Conservation (phyloP, 2,888 invertebrate species). For the Crocallis elinguaria region DNA sequence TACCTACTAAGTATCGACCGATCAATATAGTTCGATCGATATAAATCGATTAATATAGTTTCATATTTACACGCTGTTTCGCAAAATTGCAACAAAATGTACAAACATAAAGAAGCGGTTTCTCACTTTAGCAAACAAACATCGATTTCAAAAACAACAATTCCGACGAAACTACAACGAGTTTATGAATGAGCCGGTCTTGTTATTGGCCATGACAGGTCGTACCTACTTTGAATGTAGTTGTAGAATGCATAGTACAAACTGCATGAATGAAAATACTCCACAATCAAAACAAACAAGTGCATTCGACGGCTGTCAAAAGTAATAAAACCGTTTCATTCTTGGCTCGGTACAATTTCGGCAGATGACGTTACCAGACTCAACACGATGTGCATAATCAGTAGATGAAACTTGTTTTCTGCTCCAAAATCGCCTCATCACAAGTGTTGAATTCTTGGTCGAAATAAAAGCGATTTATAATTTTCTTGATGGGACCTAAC, state of each 20-base stretch:
- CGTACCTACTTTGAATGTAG: constrained; percentile 5
- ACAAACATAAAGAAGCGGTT: too few species aligned
- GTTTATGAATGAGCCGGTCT: constrained; percentile 16
- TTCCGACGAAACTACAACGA: neutral
- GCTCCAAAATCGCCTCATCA: too few species aligned
- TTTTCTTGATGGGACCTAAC: too few species aligned
- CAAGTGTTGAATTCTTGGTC: too few species aligned
- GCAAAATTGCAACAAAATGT: neutral
- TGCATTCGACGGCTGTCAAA: constrained; percentile 18
- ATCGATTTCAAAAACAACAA: neutral
- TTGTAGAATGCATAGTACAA: constrained; percentile 3
- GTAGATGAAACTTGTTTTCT: too few species aligned
- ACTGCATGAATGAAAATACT: constrained; percentile 22
- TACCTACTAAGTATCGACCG: too few species aligned
- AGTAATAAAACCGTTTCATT: constrained; percentile 20
- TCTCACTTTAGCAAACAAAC: neutral
- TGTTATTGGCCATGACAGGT: constrained; percentile 15
- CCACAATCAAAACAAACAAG: constrained; percentile 22
- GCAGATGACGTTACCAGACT: neutral
- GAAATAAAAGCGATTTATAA: too few species aligned
- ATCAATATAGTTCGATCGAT: too few species aligned
- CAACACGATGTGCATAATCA: neutral
- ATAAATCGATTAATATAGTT: too few species aligned
- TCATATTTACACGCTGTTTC: too few species aligned
- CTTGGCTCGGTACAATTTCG: constrained; percentile 14